Evolutionary conservation across 1,140 invertebrate genomes (phyloP), one percentile per base, ranked within the genome.

Genomic region (Bursaphelenchus mucronatus): DNA sequence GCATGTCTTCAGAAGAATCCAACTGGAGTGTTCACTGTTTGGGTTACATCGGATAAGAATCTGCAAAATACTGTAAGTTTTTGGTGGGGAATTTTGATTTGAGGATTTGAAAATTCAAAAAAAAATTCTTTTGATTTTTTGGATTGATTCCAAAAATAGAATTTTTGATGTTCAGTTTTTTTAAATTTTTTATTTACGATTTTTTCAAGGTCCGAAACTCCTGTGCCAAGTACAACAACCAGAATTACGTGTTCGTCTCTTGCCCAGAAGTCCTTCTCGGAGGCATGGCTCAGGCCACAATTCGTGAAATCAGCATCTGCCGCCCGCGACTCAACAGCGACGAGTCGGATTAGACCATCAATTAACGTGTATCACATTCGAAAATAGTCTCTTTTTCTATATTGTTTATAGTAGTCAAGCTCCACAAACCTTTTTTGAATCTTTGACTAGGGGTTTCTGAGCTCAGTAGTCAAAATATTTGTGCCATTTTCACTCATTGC

Each of bases 211-310:
- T 80, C 10, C n/a, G 47, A 21, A 49, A 73, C 5, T 44, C 78
- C 3, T 80, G 78, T 40, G 64, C 58, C 21, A 61, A 61, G 15
- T 73, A 64, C 30, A 56, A 57, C 51, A 82, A 82, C 56, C 39
- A 66, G 13, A 64, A 80, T 52, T 73, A 61, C 55, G 73, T 74
- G 10, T 80, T 78, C 54, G 78, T 80, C 39, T 80, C 78, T 5
- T 78, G 71, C 19, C 78, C 78, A 0, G 75, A 81, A 54, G 78
- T 80, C 1, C 54, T 80, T 11, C 66, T 80, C 15, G 78, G 78
- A 17, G 80, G 70, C 0, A 52, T 66, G 61, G 44, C 65, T 6
- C 43, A 55, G 45, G 71, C 71, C 47, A 74, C 71, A 10, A 73
- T 74, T 30, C 63, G 71, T 17, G 71, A 74, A 44, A 76, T 76